Evolutionary conservation across 2,113 vertebrate species (phyloP).

Genomic region (Casuarius casuarius): DNA sequence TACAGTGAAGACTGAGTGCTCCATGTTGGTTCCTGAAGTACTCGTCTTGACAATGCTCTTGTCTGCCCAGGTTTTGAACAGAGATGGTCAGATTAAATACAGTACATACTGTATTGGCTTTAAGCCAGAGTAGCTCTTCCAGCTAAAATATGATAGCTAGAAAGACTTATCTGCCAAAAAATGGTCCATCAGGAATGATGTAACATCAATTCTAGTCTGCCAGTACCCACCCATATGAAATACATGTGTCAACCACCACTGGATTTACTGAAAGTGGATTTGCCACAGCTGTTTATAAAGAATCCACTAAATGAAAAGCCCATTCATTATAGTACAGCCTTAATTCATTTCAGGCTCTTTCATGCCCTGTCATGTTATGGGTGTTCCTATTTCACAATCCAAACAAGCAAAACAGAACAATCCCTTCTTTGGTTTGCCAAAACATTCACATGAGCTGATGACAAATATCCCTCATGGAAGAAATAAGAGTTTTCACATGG

Average conservation of each 20-base stretch:
- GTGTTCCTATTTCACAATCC: conserved; percentile 62
- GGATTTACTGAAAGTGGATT: conserved; percentile 25
- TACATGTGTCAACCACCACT: neutral
- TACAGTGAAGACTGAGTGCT: neutral
- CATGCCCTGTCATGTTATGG: conserved; percentile 44
- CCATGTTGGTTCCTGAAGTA: neutral
- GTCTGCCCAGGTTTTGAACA: neutral
- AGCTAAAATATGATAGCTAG: neutral
- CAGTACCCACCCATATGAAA: conserved; percentile 6
- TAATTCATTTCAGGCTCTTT: conserved; percentile 48
- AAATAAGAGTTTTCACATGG: conserved; percentile 51
- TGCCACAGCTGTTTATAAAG: conserved; percentile 11
- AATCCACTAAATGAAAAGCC: neutral
- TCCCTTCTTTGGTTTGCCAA: conserved; percentile 57
- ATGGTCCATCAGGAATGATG: neutral
- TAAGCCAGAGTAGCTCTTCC: neutral
- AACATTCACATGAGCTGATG: conserved; percentile 60
- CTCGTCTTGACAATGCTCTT: neutral
- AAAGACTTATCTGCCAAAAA: neutral
- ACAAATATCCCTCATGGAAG: conserved; percentile 54
- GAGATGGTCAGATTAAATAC: neutral
- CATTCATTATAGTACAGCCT: conserved; percentile 34
- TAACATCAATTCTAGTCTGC: neutral
- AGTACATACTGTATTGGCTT: neutral
- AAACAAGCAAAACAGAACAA: conserved; percentile 59